phyloP scores from a whole-genome alignment of 2,113 vertebrate genomes.

The Seriola quinqueradiata region DNA sequence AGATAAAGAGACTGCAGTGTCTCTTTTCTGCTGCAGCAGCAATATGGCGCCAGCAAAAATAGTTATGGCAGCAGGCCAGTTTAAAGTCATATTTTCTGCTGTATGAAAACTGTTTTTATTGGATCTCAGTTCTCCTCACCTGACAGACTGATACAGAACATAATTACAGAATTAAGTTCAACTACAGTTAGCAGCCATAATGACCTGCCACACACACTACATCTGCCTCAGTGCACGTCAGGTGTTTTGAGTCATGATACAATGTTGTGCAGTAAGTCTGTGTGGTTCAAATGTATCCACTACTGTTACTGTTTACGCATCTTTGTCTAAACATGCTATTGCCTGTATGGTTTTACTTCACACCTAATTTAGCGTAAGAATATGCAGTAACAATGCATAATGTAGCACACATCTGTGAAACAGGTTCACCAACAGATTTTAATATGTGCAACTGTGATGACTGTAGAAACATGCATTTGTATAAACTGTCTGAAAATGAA shows the following conservation, averaged over 20 bases:
- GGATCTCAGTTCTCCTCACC: background rate
- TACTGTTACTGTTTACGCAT: background rate
- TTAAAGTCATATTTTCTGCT: background rate
- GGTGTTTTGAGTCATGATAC: background rate
- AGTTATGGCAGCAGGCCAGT: slow-evolving; percentile 3
- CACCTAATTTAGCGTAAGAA: slow-evolving; percentile 27
- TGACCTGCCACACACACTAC: background rate
- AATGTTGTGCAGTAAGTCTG: background rate
- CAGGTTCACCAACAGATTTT: slow-evolving; percentile 25
- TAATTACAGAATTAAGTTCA: slow-evolving; percentile 13
- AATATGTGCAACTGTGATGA: background rate
- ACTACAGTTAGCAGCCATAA: background rate
- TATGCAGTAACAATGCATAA: slow-evolving; percentile 1
- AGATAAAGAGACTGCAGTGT: slow-evolving; percentile 11
- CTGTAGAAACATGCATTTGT: background rate
- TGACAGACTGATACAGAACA: background rate
- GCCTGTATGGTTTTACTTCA: slow-evolving; percentile 42
- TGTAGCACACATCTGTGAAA: slow-evolving; percentile 17
- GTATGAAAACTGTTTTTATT: slow-evolving; percentile 5
- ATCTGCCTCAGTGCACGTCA: background rate
- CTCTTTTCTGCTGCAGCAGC: slow-evolving; percentile 21
- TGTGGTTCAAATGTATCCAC: background rate
- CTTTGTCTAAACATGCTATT: background rate
- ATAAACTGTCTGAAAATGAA: too few species aligned
- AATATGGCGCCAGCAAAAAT: background rate